A percentile compares a stretch with the other conserved stretches of the same genome.
Conservation (phyloP, 2,797 vertebrate genomes). For the Telmatherina bonti region DNA sequence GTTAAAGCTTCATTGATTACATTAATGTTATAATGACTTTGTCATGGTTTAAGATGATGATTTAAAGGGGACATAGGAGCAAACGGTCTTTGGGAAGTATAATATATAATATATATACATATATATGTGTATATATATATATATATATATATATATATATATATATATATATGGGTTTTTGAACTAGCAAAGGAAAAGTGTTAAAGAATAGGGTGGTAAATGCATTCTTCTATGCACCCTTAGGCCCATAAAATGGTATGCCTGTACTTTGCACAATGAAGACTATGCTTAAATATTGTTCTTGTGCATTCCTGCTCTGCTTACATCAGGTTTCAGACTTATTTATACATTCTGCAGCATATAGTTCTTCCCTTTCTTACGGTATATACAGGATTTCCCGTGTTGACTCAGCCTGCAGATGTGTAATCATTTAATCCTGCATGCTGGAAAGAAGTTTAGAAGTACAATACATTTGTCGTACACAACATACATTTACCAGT, state of each 20-base stretch:
- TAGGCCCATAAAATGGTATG: slow-evolving; percentile 6
- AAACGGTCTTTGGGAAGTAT: no score
- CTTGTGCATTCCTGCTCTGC: neutral
- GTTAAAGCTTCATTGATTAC: slow-evolving; percentile 35
- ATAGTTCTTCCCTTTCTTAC: neutral
- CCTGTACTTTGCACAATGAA: slow-evolving; percentile 14
- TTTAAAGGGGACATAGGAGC: slow-evolving; percentile 25
- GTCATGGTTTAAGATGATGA: slow-evolving; percentile 36
- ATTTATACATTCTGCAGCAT: neutral
- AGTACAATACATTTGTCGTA: neutral
- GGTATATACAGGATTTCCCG: slow-evolving; percentile 38
- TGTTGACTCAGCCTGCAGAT: slow-evolving; percentile 34
- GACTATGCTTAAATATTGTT: neutral
- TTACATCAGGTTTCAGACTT: neutral
- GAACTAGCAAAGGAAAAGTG: slow-evolving; percentile 16
- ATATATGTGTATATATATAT: no score
- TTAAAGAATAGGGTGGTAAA: neutral
- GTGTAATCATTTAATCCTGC: neutral
- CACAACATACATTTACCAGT: neutral
- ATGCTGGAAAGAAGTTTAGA: neutral
- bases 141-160: no score
- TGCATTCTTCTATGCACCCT: slow-evolving; percentile 33
- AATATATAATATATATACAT: no score
- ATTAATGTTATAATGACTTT: slow-evolving; percentile 56
- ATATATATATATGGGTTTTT: no score